Evolutionary conservation across 2,797 vertebrate genomes (phyloP), one percentile per base, ranked within the genome.

Genomic region (Cryptoprocta ferox): DNA sequence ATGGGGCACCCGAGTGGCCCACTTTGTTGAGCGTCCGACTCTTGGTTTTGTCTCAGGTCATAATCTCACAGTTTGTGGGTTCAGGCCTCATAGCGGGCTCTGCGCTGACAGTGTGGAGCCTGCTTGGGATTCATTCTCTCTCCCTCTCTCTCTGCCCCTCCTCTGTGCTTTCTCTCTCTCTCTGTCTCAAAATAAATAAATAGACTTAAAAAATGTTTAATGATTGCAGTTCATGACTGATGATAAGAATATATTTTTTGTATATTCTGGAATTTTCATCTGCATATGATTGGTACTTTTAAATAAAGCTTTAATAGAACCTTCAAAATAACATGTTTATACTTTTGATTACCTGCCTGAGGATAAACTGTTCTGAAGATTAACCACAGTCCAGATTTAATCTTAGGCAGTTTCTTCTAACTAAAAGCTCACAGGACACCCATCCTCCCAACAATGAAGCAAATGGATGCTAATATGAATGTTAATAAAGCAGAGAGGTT

Each of bases 201-300:
- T 15, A 59, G 3, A 59, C 56, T 24, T 59, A 59, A 59, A 59
- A 24, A 9, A 24, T 56, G 9, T 53, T 59, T 59, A 87, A 82
- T 80, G 19, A 94, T 8, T 86, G 0, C 5, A 19, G 61, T 28
- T 90, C n/a, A 81, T 92, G 63, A 75, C 32, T 91, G 24, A 92
- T 50, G 14, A 92, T 79, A 6, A 86, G 66, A 94, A 66, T 66
- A 45, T 78, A 65, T 83, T 89, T 48, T 75, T 21, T 66, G 37
- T 42, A 89, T 75, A 95, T 70, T 76, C 42, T 92, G 42, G 37
- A 95, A 96, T 88, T 95, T 89, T 94, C 32, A 88, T 82, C 71
- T 91, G 19, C 28, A 42, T 79, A 39, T 86, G 28, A 91, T 42
- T 91, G 79, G 26, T 9, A 83, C 6, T 84, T 94, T 87, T 80